phyloP scores from a whole-genome alignment of 2,888 invertebrate species.

The Tinea trinotella region DNA sequence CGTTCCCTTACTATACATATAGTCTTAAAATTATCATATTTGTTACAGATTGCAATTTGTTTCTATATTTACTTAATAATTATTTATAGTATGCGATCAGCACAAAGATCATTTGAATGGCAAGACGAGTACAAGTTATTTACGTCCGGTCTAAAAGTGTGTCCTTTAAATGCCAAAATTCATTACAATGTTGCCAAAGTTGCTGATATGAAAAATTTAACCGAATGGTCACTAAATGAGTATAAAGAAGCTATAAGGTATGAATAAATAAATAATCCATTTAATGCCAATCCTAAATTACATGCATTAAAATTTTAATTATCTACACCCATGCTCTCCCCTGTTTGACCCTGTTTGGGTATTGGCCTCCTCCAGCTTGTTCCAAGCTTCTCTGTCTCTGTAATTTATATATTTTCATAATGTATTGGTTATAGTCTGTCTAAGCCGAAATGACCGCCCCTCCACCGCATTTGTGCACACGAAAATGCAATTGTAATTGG shows the following conservation, averaged over 20 bases:
- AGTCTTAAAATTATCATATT: not conserved
- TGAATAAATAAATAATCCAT: no score
- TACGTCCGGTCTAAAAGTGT: slow-evolving; percentile 85
- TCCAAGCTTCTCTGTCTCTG: no score
- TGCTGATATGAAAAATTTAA: slow-evolving; percentile 81
- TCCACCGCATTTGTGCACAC: no score
- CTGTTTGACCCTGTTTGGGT: no score
- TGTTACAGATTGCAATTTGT: not conserved
- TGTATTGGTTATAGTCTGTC: no score
- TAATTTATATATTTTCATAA: no score
- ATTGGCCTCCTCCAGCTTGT: no score
- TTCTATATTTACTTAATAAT: slow-evolving; percentile 20
- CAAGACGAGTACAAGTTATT: slow-evolving; percentile 84
- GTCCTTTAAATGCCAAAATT: slow-evolving; percentile 95
- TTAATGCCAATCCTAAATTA: not conserved
- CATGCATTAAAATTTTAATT: not conserved
- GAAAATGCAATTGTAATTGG: no score
- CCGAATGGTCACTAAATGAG: slow-evolving; percentile 78
- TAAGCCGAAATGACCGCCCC: no score
- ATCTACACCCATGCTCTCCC: not conserved
- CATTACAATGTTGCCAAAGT: slow-evolving; percentile 94
- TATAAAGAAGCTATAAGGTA: slow-evolving; percentile 84
- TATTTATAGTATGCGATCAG: slow-evolving; percentile 52
- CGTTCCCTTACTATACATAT: no score
- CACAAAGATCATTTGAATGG: slow-evolving; percentile 85